Evolutionary conservation across 2,888 invertebrate genomes (phyloP), one percentile per base, ranked within the genome.

Genomic region (Chrysina gloriosa): DNA sequence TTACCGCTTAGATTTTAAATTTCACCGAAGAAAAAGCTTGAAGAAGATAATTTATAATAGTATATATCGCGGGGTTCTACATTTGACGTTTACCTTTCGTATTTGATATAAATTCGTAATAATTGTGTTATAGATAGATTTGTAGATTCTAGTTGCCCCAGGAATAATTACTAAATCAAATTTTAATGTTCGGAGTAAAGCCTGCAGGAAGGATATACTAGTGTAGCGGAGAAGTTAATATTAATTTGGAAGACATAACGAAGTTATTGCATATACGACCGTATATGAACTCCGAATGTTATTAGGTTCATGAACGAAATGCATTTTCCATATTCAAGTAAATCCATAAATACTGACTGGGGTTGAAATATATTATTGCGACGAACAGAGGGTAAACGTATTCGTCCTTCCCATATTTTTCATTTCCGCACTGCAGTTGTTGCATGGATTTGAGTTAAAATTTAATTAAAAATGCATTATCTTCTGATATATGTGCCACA

Each of bases 1-100:
- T 66, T 66, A 66, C 47, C 58, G 47, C 65, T 56, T 31, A 66
- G 34, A 63, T 63, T 63, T 48, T 11, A 23, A 21, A 63, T 63
- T 48, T 39, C 47, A 31, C 19, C 47, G 19, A 48, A 23, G 45
- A 31, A 63, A 63, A 29, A n/a, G n/a, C n/a, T n/a, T n/a, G n/a
- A n/a, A n/a, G n/a, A n/a, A n/a, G n/a, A n/a, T n/a, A n/a, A n/a
- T n/a, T n/a, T n/a, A n/a, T n/a, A n/a, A n/a, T n/a, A n/a, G n/a
- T n/a, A n/a, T n/a, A n/a, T n/a, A n/a, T n/a, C n/a, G n/a, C n/a
- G n/a, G n/a, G n/a, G n/a, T n/a, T n/a, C n/a, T n/a, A n/a, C n/a
- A n/a, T n/a, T n/a, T n/a, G n/a, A n/a, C n/a, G n/a, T n/a, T n/a
- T n/a, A n/a, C n/a, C n/a, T n/a, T n/a, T n/a, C n/a, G n/a, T n/a